Conservation (phyloP, 1,140 invertebrate species). For the Penaeus japonicus region DNA sequence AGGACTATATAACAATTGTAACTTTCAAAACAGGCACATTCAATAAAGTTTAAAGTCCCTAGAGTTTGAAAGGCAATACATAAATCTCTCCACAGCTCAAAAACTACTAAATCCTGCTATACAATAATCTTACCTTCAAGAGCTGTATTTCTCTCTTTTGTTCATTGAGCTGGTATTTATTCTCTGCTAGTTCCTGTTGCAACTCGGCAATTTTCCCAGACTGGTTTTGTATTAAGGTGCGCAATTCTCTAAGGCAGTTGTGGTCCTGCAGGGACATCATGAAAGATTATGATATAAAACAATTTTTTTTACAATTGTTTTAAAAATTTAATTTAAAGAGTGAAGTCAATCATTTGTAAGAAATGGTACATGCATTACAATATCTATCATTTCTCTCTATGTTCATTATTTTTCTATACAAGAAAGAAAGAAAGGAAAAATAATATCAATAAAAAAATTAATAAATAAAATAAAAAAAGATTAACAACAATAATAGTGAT, state of each 20-base stretch:
- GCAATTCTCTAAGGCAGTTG: slow-evolving; percentile 89
- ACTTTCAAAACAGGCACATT: too few species aligned
- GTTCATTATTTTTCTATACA: too few species aligned
- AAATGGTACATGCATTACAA: too few species aligned
- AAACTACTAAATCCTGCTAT: neutral
- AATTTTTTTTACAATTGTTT: neutral
- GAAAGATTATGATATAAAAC: neutral
- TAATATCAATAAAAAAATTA: too few species aligned
- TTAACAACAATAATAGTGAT: too few species aligned
- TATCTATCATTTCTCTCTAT: too few species aligned
- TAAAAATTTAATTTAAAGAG: neutral
- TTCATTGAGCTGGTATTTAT: slow-evolving; percentile 86
- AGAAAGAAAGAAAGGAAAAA: too few species aligned
- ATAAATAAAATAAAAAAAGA: too few species aligned
- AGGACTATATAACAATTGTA: too few species aligned
- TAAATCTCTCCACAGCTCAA: too few species aligned
- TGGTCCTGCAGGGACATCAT: slow-evolving; percentile 72
- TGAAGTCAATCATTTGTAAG: neutral
- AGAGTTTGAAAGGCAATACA: too few species aligned
- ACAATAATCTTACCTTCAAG: slow-evolving; percentile 70
- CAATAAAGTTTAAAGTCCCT: too few species aligned
- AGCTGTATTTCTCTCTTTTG: slow-evolving; percentile 87
- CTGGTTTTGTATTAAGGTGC: slow-evolving; percentile 83
- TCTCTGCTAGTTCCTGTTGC: slow-evolving; percentile 84
- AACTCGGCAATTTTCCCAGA: slow-evolving; percentile 85